Evolutionary conservation across 2,888 invertebrate species (phyloP).

Genomic region (Synergus gifuensis): DNA sequence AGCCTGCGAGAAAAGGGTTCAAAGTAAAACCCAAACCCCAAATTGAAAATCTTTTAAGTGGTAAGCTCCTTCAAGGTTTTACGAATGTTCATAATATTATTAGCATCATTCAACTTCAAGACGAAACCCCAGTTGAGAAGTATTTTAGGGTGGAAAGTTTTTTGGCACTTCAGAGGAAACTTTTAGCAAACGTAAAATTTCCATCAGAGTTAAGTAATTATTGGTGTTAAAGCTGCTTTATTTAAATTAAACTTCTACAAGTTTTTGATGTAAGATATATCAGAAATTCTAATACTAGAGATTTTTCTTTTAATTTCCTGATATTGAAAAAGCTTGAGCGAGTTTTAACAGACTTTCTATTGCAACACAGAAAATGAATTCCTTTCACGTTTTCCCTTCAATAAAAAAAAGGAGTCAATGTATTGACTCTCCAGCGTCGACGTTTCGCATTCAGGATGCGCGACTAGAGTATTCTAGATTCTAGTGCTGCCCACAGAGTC

Average conservation of each 20-base stretch:
- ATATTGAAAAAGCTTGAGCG: neutral
- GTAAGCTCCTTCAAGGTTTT: neutral
- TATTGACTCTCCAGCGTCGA: slow-evolving; percentile 51
- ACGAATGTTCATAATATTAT: neutral
- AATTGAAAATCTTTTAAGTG: neutral
- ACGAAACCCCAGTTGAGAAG: too few relatives aligned
- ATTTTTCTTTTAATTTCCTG: neutral
- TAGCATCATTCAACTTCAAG: neutral
- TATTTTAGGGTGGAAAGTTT: too few relatives aligned
- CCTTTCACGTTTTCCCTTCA: slow-evolving; percentile 27
- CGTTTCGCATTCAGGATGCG: slow-evolving; percentile 61
- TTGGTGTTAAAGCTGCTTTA: too few relatives aligned
- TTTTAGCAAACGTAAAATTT: too few relatives aligned
- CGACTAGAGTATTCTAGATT: slow-evolving; percentile 56
- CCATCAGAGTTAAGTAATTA: too few relatives aligned
- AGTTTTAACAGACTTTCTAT: slow-evolving; percentile 17
- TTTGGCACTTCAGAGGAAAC: too few relatives aligned
- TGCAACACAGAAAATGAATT: neutral
- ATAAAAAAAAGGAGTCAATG: slow-evolving; percentile 49
- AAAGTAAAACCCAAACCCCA: neutral
- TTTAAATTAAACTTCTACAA: too few relatives aligned
- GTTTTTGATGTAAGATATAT: neutral
- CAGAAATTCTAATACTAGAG: neutral
- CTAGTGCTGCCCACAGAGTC: slow-evolving; percentile 50
- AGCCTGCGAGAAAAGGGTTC: neutral